Percentiles rank a stretch among this genome's conserved stretches.
Evolutionary conservation across 2,797 vertebrate species (phyloP).

Genomic region (Pantherophis alleghaniensis): DNA sequence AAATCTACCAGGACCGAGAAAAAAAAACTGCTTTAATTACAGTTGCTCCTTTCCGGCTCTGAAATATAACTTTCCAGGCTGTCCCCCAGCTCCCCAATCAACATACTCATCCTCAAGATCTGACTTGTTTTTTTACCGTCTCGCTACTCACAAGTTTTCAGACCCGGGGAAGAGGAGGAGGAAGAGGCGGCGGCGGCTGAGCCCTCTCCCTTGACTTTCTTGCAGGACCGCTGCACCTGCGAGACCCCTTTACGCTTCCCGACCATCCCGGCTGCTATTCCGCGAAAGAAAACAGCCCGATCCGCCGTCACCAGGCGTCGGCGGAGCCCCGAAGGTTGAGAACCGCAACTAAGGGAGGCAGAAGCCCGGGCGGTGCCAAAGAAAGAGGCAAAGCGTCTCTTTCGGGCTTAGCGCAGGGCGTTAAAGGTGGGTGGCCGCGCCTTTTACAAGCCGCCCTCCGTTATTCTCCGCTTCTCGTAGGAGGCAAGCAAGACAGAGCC

Average conservation of each 20-base stretch:
- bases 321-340: not conserved
- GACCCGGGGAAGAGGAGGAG: not conserved
- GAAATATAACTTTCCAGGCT: not conserved
- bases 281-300: not conserved
- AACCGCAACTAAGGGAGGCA: not conserved
- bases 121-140: slow-evolving; percentile 8
- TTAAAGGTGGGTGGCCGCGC: too few relatives aligned
- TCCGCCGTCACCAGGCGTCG: not conserved
- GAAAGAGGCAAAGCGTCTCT: not conserved
- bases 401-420: not conserved
- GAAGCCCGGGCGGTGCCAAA: not conserved
- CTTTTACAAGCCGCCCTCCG: not conserved
- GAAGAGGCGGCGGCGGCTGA: not conserved
- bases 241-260: slow-evolving; percentile 57
- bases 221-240: slow-evolving; percentile 49
- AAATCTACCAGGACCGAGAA: not conserved
- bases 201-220: slow-evolving; percentile 64
- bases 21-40: not conserved
- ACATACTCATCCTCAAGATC: not conserved
- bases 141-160: not conserved
- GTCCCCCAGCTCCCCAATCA: not conserved
- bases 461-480: not conserved
- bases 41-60: not conserved
- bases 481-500: not conserved
- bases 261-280: slow-evolving; percentile 68